Base-by-base conservation (phyloP, 1,140 invertebrate species). In the Eupristina koningsbergeri region DNA sequence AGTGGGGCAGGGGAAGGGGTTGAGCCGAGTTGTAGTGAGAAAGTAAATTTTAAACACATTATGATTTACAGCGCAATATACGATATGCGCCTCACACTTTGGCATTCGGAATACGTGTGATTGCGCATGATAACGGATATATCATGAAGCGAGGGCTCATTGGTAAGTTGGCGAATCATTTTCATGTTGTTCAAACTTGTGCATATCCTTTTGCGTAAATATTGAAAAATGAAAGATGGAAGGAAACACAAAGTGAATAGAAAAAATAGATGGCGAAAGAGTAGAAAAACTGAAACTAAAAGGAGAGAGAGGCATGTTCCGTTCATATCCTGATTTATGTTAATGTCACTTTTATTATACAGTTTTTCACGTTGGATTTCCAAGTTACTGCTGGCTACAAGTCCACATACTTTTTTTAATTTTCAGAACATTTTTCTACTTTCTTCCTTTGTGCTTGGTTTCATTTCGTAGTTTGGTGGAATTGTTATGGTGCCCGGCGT, bases 31-130 rank as follows among this genome's bases (percentile, higher is more conserved):
- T 34, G 15, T 26, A 61, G 41, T 50, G 79, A 58, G 83, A 87
- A 87, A 85, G 85, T 86, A 77, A 88, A 87, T 86, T 78, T 84
- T 86, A 86, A 86, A 84, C 86, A 85, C 87, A 88, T 86, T 87
- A 86, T 87, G 87, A 87, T 88, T 88, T 87, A 88, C 86, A 86
- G 82, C 84, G 81, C 84, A 87, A 87, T 86, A 84, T 74, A 36
- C 50, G 58, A 17, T 83, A 82, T n/a, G 85, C 84, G 80, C 82
- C 36, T 31, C 41, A 29, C 41, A 64, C 78, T 22, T 64, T 64
- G 29, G 63, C 34, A 64, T 34, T 36, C 29, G 31, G 74, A 15
- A 50, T 50, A 31, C 50, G 74, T 53, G 74, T 50, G 15, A 53
- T 58, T 45, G 45, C 36, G 74, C 50, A 58, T 47, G 45, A n/a